These are phyloP conservation scores for Leptobrachium leishanense DNA, from an alignment of 2,113 vertebrate species.

Conservation along the genomic window DNA sequence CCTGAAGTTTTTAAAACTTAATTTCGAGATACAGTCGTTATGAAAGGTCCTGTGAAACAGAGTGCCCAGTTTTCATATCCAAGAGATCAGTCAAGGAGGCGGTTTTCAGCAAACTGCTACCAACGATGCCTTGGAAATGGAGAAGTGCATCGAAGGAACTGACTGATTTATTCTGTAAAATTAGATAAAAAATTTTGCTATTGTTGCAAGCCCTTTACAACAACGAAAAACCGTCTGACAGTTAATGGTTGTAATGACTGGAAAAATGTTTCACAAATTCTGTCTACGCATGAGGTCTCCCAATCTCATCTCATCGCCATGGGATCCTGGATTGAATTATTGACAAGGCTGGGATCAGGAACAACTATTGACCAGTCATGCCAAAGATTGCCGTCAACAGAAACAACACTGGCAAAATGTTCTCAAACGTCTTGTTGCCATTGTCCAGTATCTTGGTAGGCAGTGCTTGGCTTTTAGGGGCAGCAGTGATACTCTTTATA, in stretches of 20 bases:
- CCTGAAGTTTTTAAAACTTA: neutral
- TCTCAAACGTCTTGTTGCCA: neutral
- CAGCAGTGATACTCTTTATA: neutral
- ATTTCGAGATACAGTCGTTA: neutral
- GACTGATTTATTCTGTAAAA: neutral
- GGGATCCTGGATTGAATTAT: neutral
- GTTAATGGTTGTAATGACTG: neutral
- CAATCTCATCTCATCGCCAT: neutral
- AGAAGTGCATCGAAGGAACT: neutral
- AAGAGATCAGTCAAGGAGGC: neutral
- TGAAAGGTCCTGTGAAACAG: neutral
- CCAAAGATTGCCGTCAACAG: neutral
- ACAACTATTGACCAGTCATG: neutral
- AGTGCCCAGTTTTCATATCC: neutral
- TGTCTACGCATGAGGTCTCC: neutral
- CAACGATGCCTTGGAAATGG: neutral
- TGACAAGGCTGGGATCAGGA: neutral
- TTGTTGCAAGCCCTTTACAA: too few species aligned
- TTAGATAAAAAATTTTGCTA: too few species aligned
- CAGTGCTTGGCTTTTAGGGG: constrained; percentile 1
- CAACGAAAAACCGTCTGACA: neutral
- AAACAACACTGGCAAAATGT: neutral
- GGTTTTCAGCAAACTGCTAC: neutral
- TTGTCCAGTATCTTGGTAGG: neutral
- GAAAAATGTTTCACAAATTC: neutral